These are phyloP conservation scores for Drosophila cracens DNA, from an alignment of 2,888 invertebrate genomes.

Conservation along the genomic window DNA sequence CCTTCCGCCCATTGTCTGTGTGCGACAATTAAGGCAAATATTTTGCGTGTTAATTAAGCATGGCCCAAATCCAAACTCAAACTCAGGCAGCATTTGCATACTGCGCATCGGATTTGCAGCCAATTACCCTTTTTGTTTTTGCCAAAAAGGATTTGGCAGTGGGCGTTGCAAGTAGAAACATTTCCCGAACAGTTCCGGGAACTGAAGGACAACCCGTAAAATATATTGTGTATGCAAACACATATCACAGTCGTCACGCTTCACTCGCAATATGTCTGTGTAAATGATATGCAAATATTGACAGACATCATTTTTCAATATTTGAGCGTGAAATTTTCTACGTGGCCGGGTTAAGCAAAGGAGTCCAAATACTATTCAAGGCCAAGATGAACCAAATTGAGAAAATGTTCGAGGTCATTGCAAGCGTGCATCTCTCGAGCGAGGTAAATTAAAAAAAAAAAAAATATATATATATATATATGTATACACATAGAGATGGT, in stretches of 20 bases:
- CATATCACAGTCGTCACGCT: constrained; percentile 51
- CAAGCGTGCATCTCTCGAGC: neutral
- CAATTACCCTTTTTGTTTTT: constrained; percentile 80
- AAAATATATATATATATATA: neutral
- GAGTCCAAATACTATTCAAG: constrained; percentile 48
- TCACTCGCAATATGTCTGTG: constrained; percentile 16
- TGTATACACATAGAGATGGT: no score
- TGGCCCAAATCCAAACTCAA: constrained; percentile 32
- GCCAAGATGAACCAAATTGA: constrained; percentile 15
- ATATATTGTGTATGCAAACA: neutral
- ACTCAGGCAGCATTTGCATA: constrained; percentile 62
- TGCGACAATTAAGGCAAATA: constrained; percentile 81
- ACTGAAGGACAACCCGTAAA: constrained; percentile 6
- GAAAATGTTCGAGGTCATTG: constrained; percentile 33
- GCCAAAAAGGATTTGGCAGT: constrained; percentile 67
- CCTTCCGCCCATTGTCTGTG: constrained; percentile 41
- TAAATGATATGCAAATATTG: constrained; percentile 78
- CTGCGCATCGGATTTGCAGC: constrained; percentile 73
- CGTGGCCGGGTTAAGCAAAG: constrained; percentile 41
- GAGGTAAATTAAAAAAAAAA: neutral
- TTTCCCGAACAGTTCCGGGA: constrained; percentile 40
- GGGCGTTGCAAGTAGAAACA: constrained; percentile 56
- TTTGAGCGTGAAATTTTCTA: constrained; percentile 62
- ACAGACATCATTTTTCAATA: constrained; percentile 79
- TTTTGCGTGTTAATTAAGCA: constrained; percentile 82